A percentile compares a stretch with the other conserved stretches of the same genome.
Evolutionary conservation across 2,797 vertebrate genomes (phyloP).

Genomic region (Leptoclinus maculatus): DNA sequence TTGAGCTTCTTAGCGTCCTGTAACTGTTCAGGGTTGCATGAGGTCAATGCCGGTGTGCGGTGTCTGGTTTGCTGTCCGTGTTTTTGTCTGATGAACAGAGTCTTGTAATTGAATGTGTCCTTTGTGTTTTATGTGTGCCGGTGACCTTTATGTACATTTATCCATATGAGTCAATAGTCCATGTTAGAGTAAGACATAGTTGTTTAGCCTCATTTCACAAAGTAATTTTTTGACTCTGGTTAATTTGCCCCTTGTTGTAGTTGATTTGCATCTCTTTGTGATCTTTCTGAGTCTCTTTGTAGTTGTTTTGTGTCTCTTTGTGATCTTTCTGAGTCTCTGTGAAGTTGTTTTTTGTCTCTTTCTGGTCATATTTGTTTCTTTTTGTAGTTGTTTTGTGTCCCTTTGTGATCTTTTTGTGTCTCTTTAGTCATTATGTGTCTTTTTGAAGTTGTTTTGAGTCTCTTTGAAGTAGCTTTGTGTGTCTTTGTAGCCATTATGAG

Average conservation of each 20-base stretch:
- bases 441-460: background rate
- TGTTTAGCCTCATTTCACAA: background rate
- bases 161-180: background rate
- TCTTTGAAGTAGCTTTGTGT: background rate
- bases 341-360: too few relatives aligned
- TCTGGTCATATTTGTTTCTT: too few relatives aligned
- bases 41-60: slow-evolving; percentile 12
- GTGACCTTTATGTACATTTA: slow-evolving; percentile 9
- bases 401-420: background rate
- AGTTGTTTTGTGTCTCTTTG: too few relatives aligned
- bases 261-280: too few relatives aligned
- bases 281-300: too few relatives aligned
- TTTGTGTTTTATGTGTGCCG: slow-evolving; percentile 1
- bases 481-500: background rate
- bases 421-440: background rate
- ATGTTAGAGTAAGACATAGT: too few relatives aligned
- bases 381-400: background rate
- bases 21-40: background rate
- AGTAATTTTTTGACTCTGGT: background rate
- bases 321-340: too few relatives aligned
- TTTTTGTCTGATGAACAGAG: background rate
- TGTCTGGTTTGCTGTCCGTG: background rate
- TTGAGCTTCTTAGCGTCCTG: slow-evolving; percentile 8
- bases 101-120: background rate
- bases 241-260: too few relatives aligned